These are phyloP conservation scores for Pangasius macronema DNA, from an alignment of 2,797 vertebrate species.

Conservation along the genomic window DNA sequence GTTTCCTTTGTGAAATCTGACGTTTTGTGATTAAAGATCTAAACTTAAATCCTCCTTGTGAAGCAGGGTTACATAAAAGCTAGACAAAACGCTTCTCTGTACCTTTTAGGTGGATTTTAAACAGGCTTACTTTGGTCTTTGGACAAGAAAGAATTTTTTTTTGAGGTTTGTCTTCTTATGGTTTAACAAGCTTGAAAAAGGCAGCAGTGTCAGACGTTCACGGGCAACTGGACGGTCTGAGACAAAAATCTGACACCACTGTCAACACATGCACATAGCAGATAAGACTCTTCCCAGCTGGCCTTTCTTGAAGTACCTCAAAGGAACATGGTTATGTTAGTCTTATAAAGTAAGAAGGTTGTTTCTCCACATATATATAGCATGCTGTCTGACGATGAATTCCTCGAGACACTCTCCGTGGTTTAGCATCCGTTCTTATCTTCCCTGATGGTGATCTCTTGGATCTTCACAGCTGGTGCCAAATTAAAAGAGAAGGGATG, in stretches of 20 bases:
- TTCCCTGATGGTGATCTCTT: constrained; percentile 60
- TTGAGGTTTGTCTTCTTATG: background rate
- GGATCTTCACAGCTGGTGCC: constrained; percentile 60
- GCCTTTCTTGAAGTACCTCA: constrained; percentile 27
- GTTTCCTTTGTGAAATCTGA: constrained; percentile 28
- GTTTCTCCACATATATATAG: background rate
- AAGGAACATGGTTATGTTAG: constrained; percentile 11
- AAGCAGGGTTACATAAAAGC: background rate
- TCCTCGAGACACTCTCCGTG: background rate
- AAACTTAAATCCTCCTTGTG: constrained; percentile 18
- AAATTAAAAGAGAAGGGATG: constrained; percentile 68
- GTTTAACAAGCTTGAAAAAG: background rate
- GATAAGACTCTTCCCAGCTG: constrained; percentile 23
- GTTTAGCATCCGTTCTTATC: constrained; percentile 24
- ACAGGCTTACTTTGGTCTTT: constrained; percentile 12
- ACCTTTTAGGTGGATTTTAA: constrained; percentile 5
- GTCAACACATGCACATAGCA: constrained; percentile 21
- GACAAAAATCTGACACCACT: background rate
- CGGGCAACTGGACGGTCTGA: background rate
- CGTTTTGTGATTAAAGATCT: constrained; percentile 12
- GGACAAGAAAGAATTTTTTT: background rate
- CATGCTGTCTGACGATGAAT: background rate
- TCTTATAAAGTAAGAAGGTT: background rate
- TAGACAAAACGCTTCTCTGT: background rate
- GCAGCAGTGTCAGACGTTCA: constrained; percentile 20